Conservation (phyloP, 2,797 vertebrate species). For the Carapus acus region DNA sequence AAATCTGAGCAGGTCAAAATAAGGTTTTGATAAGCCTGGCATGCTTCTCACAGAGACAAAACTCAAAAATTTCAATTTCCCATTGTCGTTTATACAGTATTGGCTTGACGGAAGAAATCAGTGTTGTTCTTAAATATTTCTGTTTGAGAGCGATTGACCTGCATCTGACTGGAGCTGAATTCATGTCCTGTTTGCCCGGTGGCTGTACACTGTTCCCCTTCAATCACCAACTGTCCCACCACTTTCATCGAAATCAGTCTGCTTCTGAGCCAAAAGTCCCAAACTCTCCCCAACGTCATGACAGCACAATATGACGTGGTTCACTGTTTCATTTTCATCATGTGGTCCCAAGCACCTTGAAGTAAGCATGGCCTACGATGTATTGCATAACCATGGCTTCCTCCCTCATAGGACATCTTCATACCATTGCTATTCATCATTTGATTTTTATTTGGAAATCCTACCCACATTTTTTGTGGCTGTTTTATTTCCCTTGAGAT, state of each 20-base stretch:
- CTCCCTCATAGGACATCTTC: slow-evolving; percentile 26
- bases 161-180: slow-evolving; percentile 45
- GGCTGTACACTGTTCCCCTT: slow-evolving; percentile 23
- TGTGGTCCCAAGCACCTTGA: slow-evolving; percentile 49
- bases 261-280: slow-evolving; percentile 17
- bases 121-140: slow-evolving; percentile 4
- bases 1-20: too few species aligned
- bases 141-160: slow-evolving; percentile 1
- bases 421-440: slow-evolving; percentile 22
- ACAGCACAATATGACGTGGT: slow-evolving; percentile 33
- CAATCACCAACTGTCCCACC: slow-evolving; percentile 41
- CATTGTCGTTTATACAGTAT: too few species aligned
- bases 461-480: neutral
- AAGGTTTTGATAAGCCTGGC: too few species aligned
- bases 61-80: too few species aligned
- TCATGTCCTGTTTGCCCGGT: slow-evolving; percentile 24
- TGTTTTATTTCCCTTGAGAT: neutral
- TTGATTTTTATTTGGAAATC: slow-evolving; percentile 7
- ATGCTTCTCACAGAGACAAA: too few species aligned
- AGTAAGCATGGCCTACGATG: slow-evolving; percentile 72
- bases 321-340: slow-evolving; percentile 40
- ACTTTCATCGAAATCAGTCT: slow-evolving; percentile 23
- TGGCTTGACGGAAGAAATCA: neutral
- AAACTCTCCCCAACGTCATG: slow-evolving; percentile 59
- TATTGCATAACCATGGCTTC: slow-evolving; percentile 44